Base-by-base conservation (phyloP, 2,888 invertebrate species). In the Scaptomyza flava region DNA sequence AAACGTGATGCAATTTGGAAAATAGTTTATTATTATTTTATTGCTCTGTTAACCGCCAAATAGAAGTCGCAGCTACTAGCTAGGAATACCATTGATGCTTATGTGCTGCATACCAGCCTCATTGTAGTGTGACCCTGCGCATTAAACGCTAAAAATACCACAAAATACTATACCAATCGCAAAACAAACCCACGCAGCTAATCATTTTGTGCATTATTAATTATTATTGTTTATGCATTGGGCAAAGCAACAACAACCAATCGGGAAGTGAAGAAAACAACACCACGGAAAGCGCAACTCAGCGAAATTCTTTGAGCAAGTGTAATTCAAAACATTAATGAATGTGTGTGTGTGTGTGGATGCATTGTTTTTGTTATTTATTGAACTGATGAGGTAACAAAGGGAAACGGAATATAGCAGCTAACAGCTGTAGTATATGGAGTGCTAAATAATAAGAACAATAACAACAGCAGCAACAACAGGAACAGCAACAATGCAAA, bases 151-250 rank as follows among this genome's bases (percentile, higher is more conserved):
- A 5, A 38, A 63, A 56, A 68, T 56, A 36, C 45, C 41, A 41
- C 11, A 58, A 64, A 50, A 64, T 64, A 64, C 57, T 11, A 23
- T 23, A 43, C 9, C 30, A 9, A 17, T 12, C 51, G 43, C 8
- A 36, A 48, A 12, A 20, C 11, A 47, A 56, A 14, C 34, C 12
- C 14, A 46, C 23, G 20, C 14, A 33, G 12, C 20, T 51, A 14
- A 6, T 14, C 9, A 23, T 33, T 42, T 65, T 8, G 2, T n/a
- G 20, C 33, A 9, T 34, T 17, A 1, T 31, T 62, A 46, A 52
- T 62, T 65, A 54, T 58, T 71, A 56, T 71, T 73, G 66, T 71
- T 77, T 46, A 71, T 45, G 65, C 65, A n/a, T 54, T 36, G 46
- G 3, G 1, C 42, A 23, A 46, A 20, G 17, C 27, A 57, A 46